phyloP scores from a whole-genome alignment of 2,113 vertebrate genomes.

The Cromileptes altivelis region DNA sequence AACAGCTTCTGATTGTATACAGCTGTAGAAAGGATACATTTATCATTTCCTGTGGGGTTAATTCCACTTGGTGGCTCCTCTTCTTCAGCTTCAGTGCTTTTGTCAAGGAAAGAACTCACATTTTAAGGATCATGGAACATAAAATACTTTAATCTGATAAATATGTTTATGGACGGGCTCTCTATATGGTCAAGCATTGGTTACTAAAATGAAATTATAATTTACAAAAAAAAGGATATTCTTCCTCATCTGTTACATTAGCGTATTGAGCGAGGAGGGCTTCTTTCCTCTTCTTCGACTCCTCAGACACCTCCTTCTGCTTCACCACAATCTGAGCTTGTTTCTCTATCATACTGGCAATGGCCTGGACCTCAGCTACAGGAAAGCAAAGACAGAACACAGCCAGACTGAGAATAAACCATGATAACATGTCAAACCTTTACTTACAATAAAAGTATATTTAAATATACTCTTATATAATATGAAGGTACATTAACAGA shows the following conservation, averaged over 20 bases:
- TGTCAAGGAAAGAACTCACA: conserved; percentile 78
- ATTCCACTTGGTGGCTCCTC: conserved; percentile 66
- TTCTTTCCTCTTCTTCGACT: conserved; percentile 92
- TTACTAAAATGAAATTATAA: not conserved
- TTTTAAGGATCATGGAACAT: not conserved
- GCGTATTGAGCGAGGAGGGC: conserved; percentile 96
- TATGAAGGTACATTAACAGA: not conserved
- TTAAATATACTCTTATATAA: too few species aligned
- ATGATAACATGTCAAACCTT: not conserved
- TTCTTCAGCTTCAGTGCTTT: conserved; percentile 82
- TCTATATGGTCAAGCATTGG: not conserved
- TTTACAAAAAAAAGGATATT: conserved; percentile 92
- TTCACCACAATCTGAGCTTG: conserved; percentile 97
- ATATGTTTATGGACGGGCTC: not conserved
- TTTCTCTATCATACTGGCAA: conserved; percentile 96
- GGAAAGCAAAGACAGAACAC: conserved; percentile 9
- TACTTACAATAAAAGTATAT: not conserved
- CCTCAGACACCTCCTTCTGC: conserved; percentile 89
- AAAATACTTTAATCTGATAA: not conserved
- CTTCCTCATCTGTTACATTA: conserved; percentile 93
- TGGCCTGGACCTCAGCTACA: conserved; percentile 92
- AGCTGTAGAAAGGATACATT: conserved; percentile 85
- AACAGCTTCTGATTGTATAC: not conserved
- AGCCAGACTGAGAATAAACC: not conserved
- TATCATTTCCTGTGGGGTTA: conserved; percentile 67